Evolutionary conservation across 2,113 vertebrate species (phyloP), one percentile per base, ranked within the genome.

Genomic region (Clarias macrocephalus): DNA sequence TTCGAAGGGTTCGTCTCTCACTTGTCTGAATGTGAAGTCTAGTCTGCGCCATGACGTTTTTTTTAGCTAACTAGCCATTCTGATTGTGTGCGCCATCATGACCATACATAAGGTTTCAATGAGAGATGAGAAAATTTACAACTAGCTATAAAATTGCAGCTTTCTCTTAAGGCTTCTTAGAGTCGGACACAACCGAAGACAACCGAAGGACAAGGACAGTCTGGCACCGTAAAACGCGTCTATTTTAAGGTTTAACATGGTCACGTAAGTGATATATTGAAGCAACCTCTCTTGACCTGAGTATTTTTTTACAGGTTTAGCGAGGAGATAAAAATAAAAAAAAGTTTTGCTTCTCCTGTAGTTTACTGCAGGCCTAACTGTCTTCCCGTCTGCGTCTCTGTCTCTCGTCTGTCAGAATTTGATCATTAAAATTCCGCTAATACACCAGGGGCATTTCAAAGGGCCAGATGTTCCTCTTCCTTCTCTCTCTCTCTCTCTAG

Each of bases 381-480:
- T 52, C 30, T 85, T n/a, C 62, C 21, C 73, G 30, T 84, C 23
- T 59, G 73, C 37, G 23, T 81, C 52, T 52, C 62, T 30, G n/a
- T 28, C 21, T 84, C 5, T 73, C 8, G 70, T 48, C 87, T 88
- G 52, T 85, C 42, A 70, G 80, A 73, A 75, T 60, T 60, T 52
- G 57, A 42, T 81, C 77, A 70, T 86, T 82, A 86, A 82, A 82
- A 81, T 87, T 70, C 79, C 56, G 13, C 63, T 82, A 60, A 82
- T 87, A 72, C 80, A 87, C 85, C 30, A 63, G 68, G 42, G 70
- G 60, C 57, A 37, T 62, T 83, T 76, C 59, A 87, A 87, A 82
- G 28, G 42, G 42, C 86, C 86, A 87, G 86, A 87, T 87, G 86
- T 82, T 83, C 70, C 52, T 54, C n/a, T 80, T 48, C 37, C 16